phyloP scores from a whole-genome alignment of 2,888 invertebrate species.

The Morpho helenor region DNA sequence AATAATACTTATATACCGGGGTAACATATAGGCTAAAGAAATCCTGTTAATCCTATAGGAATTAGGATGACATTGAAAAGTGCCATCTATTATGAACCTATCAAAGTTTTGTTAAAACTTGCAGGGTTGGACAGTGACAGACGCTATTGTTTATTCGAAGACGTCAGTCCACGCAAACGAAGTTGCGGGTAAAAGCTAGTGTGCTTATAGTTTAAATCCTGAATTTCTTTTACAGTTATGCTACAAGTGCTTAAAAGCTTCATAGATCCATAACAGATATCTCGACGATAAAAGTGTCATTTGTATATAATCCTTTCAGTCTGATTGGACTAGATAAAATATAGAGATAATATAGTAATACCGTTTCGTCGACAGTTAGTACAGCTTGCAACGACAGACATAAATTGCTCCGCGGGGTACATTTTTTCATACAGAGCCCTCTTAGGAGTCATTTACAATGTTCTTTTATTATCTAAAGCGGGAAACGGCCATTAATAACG shows the following conservation, averaged over 20 bases:
- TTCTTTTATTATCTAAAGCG: slow-evolving; percentile 49
- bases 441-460: slow-evolving; percentile 47
- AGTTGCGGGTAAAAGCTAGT: no score
- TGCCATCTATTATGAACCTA: no score
- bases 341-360: slow-evolving; percentile 14
- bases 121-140: no score
- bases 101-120: no score
- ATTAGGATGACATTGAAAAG: no score
- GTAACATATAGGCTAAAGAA: no score
- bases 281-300: not conserved
- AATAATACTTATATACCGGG: no score
- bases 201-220: no score
- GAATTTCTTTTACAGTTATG: no score
- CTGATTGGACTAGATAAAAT: slow-evolving; percentile 15
- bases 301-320: slow-evolving; percentile 18
- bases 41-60: no score
- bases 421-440: slow-evolving; percentile 38
- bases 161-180: no score
- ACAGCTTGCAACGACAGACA: slow-evolving; percentile 32
- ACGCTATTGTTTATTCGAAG: no score
- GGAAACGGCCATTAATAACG: slow-evolving; percentile 48
- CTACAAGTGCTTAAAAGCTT: not conserved
- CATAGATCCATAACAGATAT: not conserved
- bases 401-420: slow-evolving; percentile 36
- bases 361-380: slow-evolving; percentile 13